Evolutionary conservation across 2,797 vertebrate genomes (phyloP), one percentile per base, ranked within the genome.

Genomic region (Syncerus caffer): DNA sequence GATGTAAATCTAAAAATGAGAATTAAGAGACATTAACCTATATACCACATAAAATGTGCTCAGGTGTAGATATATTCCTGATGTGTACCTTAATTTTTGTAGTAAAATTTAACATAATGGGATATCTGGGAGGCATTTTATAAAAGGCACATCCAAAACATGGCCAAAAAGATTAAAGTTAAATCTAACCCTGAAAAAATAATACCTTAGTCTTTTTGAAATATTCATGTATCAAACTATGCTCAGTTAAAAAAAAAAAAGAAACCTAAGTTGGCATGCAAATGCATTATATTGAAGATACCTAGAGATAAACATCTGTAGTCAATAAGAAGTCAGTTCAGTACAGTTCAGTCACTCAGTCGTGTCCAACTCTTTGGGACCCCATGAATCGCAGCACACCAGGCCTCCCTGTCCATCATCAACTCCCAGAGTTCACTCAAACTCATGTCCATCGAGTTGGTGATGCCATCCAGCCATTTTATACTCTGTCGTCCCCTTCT

Each of bases 91-190:
- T 86, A 17, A 23, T 42, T n/a, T 86, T 89, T 85, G 14, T 34
- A 29, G 47, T 60, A 16, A 85, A 71, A 29, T 64, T 42, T 90
- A 93, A 74, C 13, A 29, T 21, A 57, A 25, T 50, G 13, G 16
- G 3, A 0, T 90, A 23, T 25, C 76, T 47, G 25, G 34, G 15
- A 19, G 11, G 1, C 14, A 90, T 90, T 86, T 82, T 42, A 38
- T 86, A 29, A 62, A 90, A 82, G 8, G 17, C 0, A 27, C 6
- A 2, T 14, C 38, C 2, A 89, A 80, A 38, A 50, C 25, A 93
- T 31, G 21, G 17, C 80, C 31, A 85, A 80, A 95, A 29, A 89
- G 29, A 64, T 86, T 83, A 76, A 67, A 90, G 7, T 90, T 83
- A 86, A 80, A 64, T 82, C 6, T 7, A 82, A 57, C 50, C 10